Evolutionary conservation across 1,140 invertebrate species (phyloP).

Genomic region (Saccostrea cuccullata): DNA sequence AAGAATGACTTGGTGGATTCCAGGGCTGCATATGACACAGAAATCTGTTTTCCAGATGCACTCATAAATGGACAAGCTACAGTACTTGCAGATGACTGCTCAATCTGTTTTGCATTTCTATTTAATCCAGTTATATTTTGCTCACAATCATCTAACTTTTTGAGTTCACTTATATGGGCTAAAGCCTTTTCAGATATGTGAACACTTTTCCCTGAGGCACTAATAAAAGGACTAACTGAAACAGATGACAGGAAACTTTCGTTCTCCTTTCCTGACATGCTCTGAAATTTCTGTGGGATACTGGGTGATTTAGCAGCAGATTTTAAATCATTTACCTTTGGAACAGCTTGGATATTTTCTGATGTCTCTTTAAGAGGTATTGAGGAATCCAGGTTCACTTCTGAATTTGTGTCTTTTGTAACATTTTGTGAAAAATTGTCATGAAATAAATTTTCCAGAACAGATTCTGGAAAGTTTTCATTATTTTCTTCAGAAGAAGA

Average conservation of each 20-base stretch:
- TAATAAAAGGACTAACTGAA: constrained; percentile 29
- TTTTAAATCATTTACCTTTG: neutral
- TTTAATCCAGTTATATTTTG: neutral
- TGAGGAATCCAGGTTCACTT: neutral
- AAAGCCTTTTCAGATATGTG: constrained; percentile 37
- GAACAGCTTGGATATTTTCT: neutral
- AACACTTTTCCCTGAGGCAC: constrained; percentile 39
- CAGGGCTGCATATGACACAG: constrained; percentile 35
- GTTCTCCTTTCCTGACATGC: neutral
- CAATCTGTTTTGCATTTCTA: neutral
- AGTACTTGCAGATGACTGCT: neutral
- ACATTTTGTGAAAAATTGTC: neutral
- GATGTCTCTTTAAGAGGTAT: neutral
- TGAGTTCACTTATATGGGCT: constrained; percentile 8
- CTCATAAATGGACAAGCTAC: constrained; percentile 40
- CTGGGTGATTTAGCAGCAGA: too few species aligned
- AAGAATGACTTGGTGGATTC: constrained; percentile 41
- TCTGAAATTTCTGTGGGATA: neutral
- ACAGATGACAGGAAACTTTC: neutral
- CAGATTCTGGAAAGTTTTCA: neutral
- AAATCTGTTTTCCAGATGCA: constrained; percentile 48
- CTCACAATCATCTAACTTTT: neutral
- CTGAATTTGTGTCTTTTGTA: constrained; percentile 10
- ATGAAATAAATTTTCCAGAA: neutral
- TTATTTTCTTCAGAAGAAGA: neutral